These are phyloP conservation scores for Ectobius pallidus DNA, from an alignment of 2,888 invertebrate species.

Conservation along the genomic window DNA sequence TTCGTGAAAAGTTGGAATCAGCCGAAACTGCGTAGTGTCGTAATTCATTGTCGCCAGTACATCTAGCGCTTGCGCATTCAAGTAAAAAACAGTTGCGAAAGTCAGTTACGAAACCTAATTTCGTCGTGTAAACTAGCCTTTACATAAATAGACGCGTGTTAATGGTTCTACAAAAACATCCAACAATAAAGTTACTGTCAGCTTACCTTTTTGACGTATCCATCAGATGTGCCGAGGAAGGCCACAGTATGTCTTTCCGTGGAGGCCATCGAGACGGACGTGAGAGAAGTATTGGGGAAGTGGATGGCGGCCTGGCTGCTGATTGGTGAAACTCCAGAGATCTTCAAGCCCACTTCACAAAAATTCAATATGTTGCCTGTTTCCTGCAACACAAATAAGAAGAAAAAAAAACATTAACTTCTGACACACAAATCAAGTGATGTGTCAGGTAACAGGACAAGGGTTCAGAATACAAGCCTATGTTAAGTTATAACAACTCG, in stretches of 20 bases:
- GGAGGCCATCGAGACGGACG: slow-evolving; percentile 84
- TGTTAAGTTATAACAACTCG: no score
- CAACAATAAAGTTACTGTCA: not conserved
- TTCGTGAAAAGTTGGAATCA: no score
- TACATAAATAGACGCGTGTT: not conserved
- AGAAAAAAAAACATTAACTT: no score
- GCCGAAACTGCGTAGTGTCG: no score
- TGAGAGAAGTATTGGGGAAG: slow-evolving; percentile 80
- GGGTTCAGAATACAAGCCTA: no score
- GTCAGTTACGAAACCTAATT: no score
- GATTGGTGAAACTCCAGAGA: slow-evolving; percentile 87
- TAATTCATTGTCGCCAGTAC: no score
- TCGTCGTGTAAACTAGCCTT: no score
- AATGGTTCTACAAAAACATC: not conserved
- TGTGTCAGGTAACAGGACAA: no score
- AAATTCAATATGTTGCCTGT: slow-evolving; percentile 91
- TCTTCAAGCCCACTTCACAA: slow-evolving; percentile 90
- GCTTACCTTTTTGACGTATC: slow-evolving; percentile 81
- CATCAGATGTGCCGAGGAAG: slow-evolving; percentile 89
- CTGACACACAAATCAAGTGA: no score
- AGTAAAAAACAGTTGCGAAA: no score
- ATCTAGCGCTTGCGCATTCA: no score
- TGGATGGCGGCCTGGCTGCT: slow-evolving; percentile 75
- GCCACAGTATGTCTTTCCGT: slow-evolving; percentile 92
- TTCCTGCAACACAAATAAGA: slow-evolving; percentile 58